A percentile compares a stretch with the other conserved stretches of the same genome.
Conservation (phyloP, 1,140 invertebrate species). For the Acyrthosiphon pisum region DNA sequence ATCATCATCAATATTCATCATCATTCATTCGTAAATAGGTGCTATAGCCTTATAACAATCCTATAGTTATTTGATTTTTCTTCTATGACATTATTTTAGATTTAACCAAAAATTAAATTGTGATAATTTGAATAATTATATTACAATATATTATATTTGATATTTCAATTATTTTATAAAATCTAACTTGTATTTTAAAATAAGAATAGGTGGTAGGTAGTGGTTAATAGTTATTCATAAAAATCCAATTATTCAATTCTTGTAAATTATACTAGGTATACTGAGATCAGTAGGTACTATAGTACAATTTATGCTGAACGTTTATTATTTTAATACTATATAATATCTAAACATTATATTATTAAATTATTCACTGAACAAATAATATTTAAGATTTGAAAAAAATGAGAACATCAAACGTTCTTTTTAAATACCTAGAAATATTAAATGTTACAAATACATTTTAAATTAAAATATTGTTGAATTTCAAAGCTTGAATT, state of each 20-base stretch:
- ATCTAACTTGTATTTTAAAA: not conserved
- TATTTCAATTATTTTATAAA: not conserved
- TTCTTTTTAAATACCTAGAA: not conserved
- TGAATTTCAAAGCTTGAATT: not conserved
- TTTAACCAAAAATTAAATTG: not conserved
- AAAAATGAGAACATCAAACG: not conserved
- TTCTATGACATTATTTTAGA: not conserved
- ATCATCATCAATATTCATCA: not conserved
- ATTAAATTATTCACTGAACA: not conserved
- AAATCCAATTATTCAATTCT: not conserved
- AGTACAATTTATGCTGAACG: not conserved
- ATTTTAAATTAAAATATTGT: too few relatives aligned
- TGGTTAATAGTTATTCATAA: not conserved
- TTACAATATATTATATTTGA: not conserved
- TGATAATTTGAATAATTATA: not conserved
- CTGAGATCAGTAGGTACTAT: not conserved
- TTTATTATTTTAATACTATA: not conserved
- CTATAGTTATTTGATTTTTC: not conserved
- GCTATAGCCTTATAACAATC: not conserved
- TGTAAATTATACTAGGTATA: not conserved
- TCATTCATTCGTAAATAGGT: not conserved
- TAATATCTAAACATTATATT: not conserved
- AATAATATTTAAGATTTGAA: not conserved
- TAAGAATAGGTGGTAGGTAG: not conserved
- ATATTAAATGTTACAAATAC: not conserved